These are phyloP conservation scores for Neostethus bicornis DNA, from an alignment of 2,797 vertebrate genomes.

Conservation along the genomic window DNA sequence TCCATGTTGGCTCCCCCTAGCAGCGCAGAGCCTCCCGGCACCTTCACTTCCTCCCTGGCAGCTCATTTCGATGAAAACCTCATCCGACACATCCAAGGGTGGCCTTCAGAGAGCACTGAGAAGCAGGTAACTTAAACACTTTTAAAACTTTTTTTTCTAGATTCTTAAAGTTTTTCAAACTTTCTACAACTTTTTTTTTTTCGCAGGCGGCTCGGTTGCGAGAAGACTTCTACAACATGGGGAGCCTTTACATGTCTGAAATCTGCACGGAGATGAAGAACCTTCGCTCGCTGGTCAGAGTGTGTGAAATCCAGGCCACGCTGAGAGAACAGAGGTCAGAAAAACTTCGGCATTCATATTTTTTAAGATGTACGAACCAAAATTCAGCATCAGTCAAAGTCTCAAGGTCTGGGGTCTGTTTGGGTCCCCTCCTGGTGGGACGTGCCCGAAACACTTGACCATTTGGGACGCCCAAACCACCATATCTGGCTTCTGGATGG, in stretches of 20 bases:
- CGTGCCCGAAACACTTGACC: too few species aligned
- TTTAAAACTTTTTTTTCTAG: neutral
- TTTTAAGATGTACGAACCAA: neutral
- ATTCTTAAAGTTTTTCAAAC: too few species aligned
- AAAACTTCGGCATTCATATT: neutral
- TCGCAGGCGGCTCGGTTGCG: slow-evolving; percentile 91
- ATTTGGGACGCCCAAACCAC: too few species aligned
- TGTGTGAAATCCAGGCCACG: slow-evolving; percentile 99
- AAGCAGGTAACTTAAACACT: slow-evolving; percentile 87
- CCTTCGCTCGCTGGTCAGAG: slow-evolving; percentile 97
- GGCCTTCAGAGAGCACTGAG: slow-evolving; percentile 97
- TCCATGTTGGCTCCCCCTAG: slow-evolving; percentile 54
- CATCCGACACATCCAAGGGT: slow-evolving; percentile 98
- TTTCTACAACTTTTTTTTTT: neutral
- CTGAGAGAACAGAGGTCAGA: slow-evolving; percentile 96
- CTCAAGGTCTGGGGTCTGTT: too few species aligned
- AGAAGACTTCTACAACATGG: slow-evolving; percentile 98
- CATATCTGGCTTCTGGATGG: too few species aligned
- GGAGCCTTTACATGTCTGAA: slow-evolving; percentile 98
- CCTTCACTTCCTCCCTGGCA: slow-evolving; percentile 93
- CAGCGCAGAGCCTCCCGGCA: slow-evolving; percentile 75
- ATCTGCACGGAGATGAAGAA: slow-evolving; percentile 99
- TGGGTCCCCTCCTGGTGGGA: too few species aligned
- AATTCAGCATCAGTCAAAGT: too few species aligned
- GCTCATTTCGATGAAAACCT: slow-evolving; percentile 97